phyloP scores from a whole-genome alignment of 2,888 invertebrate species.

The Urechis unicinctus region DNA sequence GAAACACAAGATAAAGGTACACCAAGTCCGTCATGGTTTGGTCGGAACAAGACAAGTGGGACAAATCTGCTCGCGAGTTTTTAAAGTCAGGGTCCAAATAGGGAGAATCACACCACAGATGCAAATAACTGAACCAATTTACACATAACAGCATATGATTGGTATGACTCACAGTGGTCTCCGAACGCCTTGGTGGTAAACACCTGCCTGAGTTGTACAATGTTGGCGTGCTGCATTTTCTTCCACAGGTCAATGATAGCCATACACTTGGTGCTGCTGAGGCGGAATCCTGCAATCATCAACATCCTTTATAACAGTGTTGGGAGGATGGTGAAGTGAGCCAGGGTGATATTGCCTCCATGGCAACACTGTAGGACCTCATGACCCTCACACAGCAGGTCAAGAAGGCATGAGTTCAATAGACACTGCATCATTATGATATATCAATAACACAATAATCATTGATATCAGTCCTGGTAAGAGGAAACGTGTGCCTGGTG shows the following conservation, averaged over 20 bases:
- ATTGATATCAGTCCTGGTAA: too few relatives aligned
- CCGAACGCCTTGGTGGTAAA: conserved; percentile 94
- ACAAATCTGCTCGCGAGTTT: too few relatives aligned
- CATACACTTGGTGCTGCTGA: conserved; percentile 78
- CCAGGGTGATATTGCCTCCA: neutral
- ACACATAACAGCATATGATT: neutral
- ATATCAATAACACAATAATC: too few relatives aligned
- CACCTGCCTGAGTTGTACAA: conserved; percentile 84
- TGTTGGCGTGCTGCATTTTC: conserved; percentile 87
- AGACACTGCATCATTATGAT: too few relatives aligned
- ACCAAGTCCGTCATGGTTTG: too few relatives aligned
- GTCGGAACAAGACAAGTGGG: too few relatives aligned
- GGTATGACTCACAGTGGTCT: conserved; percentile 57
- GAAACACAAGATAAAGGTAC: conserved; percentile 22
- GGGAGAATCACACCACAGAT: too few relatives aligned
- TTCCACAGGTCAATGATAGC: conserved; percentile 73
- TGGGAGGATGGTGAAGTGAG: neutral
- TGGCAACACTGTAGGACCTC: neutral
- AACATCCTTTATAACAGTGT: neutral
- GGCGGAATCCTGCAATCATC: conserved; percentile 62
- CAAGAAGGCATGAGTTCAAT: neutral
- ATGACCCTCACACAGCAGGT: neutral
- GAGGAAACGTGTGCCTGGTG: too few relatives aligned
- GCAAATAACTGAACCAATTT: too few relatives aligned
- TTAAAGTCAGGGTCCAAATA: too few relatives aligned